Base-by-base conservation (phyloP, 2,888 invertebrate genomes). In the Ichneumoninae sp. region DNA sequence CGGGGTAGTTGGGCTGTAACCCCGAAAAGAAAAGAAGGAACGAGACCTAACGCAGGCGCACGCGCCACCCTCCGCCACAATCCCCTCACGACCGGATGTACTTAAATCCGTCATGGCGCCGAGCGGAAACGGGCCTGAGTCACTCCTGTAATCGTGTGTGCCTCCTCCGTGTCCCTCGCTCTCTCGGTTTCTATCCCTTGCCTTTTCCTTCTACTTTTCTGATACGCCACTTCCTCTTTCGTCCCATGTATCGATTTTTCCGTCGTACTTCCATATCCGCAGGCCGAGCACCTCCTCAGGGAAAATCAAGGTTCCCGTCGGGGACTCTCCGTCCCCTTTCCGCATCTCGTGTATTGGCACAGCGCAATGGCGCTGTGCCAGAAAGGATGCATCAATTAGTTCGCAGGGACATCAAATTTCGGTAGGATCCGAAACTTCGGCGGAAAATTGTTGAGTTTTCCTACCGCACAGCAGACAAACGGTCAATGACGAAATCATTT, bases 81-180 rank as follows among this genome's bases (percentile, higher is more conserved):
- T 65, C 60, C 77, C 83, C 81, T 75, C 77, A 76, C 76, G 40
- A 86, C 89, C 92, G 92, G 92, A 92, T 91, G 92, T 92, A 91
- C 91, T 92, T 92, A 91, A 92, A 92, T 92, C 92, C 90, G 91
- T 92, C 92, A 92, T 92, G 92, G 92, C 92, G 92, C 88, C 92
- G 87, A 91, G 90, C 92, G 92, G 92, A 92, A 92, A 91, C 92
- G 89, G 89, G 82, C 89, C 92, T 92, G 92, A 92, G 91, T 92
- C 92, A 92, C 91, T 92, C 90, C 90, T 89, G 91, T 91, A 91
- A 92, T 92, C 91, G 91, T 84, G 81, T 74, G 84, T 89, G 88
- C 87, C 91, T 90, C 90, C 90, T 89, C 88, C 89, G 44, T 47
- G 44, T 81, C 88, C 87, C 86, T 88, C 88, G 88, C 88, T 88